A percentile compares a stretch with the other conserved stretches of the same genome.
phyloP scores from a whole-genome alignment of 2,797 vertebrate genomes.

The Sebastes baramenuke region DNA sequence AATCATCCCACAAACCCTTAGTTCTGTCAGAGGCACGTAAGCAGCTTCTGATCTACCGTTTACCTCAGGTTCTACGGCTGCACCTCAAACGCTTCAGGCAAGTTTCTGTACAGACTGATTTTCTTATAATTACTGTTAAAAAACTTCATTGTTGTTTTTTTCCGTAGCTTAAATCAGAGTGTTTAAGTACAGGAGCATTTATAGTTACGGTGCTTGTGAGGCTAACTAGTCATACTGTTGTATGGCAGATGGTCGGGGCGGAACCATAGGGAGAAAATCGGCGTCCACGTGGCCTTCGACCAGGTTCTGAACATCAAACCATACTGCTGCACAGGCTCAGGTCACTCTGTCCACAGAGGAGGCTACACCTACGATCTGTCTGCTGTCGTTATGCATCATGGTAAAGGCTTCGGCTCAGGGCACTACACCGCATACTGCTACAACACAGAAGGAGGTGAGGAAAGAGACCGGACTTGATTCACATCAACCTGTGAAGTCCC shows the following conservation, averaged over 20 bases:
- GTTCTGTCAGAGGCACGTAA: slow-evolving; percentile 97
- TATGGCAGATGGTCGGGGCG: slow-evolving; percentile 95
- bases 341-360: slow-evolving; percentile 89
- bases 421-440: slow-evolving; percentile 99
- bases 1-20: slow-evolving; percentile 95
- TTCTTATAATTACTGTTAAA: not conserved
- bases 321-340: slow-evolving; percentile 94
- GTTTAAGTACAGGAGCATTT: not conserved
- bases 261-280: slow-evolving; percentile 99
- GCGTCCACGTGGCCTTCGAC: slow-evolving; percentile 98
- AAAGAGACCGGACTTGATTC: slow-evolving; percentile 19
- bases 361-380: slow-evolving; percentile 98
- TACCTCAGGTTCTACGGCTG: slow-evolving; percentile 99
- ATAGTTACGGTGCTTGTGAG: not conserved
- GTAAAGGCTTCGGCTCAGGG: slow-evolving; percentile 99
- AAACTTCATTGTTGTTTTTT: not conserved
- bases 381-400: slow-evolving; percentile 99
- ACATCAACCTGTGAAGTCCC: not conserved
- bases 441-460: slow-evolving; percentile 99
- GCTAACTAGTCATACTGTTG: slow-evolving; percentile 38
- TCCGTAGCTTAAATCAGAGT: not conserved
- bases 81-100: slow-evolving; percentile 99
- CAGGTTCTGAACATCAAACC: slow-evolving; percentile 99
- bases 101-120: slow-evolving; percentile 40
- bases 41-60: slow-evolving; percentile 99